phyloP scores from a whole-genome alignment of 2,888 invertebrate genomes.

The Apamea epomidion region DNA sequence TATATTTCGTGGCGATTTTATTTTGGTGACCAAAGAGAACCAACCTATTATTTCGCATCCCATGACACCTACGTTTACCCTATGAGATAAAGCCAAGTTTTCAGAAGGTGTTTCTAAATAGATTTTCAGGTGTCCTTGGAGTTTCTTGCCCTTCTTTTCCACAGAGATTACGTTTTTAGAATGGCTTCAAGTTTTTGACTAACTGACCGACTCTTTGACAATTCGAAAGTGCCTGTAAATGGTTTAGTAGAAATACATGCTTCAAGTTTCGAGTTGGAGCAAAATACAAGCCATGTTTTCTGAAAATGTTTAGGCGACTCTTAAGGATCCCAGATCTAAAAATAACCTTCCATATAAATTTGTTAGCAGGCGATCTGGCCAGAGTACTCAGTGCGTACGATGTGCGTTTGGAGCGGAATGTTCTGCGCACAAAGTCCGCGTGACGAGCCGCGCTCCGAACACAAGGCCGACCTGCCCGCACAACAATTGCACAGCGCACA shows the following conservation, averaged over 20 bases:
- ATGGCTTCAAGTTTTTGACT: no score
- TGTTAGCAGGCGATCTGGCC: conserved; percentile 95
- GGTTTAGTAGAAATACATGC: no score
- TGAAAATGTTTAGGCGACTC: background rate
- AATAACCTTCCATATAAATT: background rate
- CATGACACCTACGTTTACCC: no score
- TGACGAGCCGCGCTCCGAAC: conserved; percentile 69
- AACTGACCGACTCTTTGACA: background rate
- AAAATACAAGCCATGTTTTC: background rate
- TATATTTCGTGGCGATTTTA: background rate
- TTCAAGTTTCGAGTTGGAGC: no score
- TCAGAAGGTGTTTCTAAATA: no score
- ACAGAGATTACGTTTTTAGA: background rate
- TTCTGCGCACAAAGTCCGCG: conserved; percentile 92
- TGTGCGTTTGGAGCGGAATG: conserved; percentile 96
- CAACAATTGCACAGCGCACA: conserved; percentile 47
- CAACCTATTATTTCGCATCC: background rate
- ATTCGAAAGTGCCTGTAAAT: background rate
- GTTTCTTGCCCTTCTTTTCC: background rate
- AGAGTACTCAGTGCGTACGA: conserved; percentile 95
- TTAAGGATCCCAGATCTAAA: background rate
- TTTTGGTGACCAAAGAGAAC: background rate
- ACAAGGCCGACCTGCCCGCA: conserved; percentile 72
- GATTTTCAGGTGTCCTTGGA: no score
- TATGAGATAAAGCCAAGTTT: background rate